phyloP scores from a whole-genome alignment of 2,113 vertebrate genomes.

The Sigmodon hispidus region DNA sequence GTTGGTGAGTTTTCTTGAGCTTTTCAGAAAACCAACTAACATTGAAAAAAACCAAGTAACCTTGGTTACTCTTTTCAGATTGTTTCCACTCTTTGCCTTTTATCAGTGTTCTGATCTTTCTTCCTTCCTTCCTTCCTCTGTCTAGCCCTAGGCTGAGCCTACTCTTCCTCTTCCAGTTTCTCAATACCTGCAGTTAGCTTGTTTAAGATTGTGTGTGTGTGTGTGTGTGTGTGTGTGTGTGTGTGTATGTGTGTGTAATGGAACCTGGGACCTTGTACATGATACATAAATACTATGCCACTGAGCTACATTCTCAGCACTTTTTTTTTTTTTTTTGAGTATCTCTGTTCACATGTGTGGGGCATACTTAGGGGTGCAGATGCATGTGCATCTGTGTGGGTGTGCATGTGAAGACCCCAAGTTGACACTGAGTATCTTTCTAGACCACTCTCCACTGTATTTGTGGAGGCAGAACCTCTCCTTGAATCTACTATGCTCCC shows the following conservation, averaged over 20 bases:
- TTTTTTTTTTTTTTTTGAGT: neutral
- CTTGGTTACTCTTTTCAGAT: neutral
- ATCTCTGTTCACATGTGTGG: neutral
- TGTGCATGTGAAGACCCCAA: neutral
- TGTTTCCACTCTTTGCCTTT: constrained; percentile 31
- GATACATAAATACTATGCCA: too few relatives aligned
- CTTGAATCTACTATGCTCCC: neutral
- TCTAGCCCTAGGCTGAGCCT: constrained; percentile 15
- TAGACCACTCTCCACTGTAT: neutral
- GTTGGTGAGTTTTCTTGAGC: neutral
- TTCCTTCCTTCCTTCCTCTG: constrained; percentile 45
- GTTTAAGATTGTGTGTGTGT: too few relatives aligned
- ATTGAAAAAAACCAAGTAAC: too few relatives aligned
- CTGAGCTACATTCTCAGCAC: neutral
- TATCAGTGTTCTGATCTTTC: constrained; percentile 45
- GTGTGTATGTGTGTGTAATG: neutral
- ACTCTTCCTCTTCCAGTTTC: neutral
- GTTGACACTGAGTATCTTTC: neutral
- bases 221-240: neutral
- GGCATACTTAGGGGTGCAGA: neutral
- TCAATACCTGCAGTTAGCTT: neutral
- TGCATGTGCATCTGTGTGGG: neutral
- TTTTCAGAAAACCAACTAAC: neutral
- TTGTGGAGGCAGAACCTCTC: neutral
- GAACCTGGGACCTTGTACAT: neutral